These are phyloP conservation scores for Microcebus murinus DNA, from an alignment of 2,113 vertebrate species.

Conservation along the genomic window DNA sequence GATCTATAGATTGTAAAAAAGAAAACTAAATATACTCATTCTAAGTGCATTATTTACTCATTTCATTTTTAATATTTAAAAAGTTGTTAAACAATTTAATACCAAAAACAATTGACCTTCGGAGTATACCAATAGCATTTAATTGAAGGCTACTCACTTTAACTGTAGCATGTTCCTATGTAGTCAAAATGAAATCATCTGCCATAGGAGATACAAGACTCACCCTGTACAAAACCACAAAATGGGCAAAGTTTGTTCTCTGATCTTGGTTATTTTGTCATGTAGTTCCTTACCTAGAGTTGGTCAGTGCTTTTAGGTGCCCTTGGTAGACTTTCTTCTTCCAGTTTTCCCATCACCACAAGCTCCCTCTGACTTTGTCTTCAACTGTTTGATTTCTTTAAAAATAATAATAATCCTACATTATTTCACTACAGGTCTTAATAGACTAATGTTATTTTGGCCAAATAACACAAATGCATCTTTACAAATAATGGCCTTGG, in stretches of 20 bases:
- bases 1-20: not conserved
- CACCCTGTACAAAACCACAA: not conserved
- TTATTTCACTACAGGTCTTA: not conserved
- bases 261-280: not conserved
- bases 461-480: not conserved
- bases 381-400: not conserved
- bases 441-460: not conserved
- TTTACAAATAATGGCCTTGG: not conserved
- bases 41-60: not conserved
- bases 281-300: not conserved
- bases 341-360: not conserved
- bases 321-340: not conserved
- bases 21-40: not conserved
- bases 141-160: not conserved
- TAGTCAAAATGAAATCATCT: not conserved
- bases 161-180: not conserved
- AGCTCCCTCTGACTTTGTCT: not conserved
- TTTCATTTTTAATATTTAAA: constrained; percentile 17
- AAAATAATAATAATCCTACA: not conserved
- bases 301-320: not conserved
- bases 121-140: not conserved
- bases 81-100: not conserved
- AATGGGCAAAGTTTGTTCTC: not conserved
- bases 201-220: not conserved
- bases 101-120: not conserved